These are phyloP conservation scores for Nesometra sesokonis DNA, from an alignment of 35 echinoderm and acorn worm species.

Conservation along the genomic window DNA sequence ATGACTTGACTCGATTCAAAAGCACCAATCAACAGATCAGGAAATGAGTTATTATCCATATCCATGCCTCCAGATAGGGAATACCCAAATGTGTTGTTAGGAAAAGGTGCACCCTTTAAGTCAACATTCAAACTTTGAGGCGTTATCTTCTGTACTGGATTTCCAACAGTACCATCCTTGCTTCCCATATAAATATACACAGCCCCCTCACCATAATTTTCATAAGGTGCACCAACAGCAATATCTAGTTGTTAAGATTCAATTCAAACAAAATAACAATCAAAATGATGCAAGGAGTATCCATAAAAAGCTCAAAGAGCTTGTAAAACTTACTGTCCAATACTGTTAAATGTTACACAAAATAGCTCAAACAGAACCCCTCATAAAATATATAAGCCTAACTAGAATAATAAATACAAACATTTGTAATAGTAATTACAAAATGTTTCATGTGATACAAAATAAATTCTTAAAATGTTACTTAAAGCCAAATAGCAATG, in stretches of 20 bases:
- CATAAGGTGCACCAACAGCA: conserved; percentile 90
- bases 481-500: too few species aligned
- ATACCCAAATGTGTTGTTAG: conserved; percentile 74
- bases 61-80: conserved; percentile 75
- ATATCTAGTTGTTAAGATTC: conserved; percentile 33
- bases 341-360: too few species aligned
- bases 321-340: too few species aligned
- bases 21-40: conserved; percentile 62
- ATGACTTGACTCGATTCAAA: conserved; percentile 55
- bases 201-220: conserved; percentile 79
- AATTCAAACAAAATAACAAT: too few species aligned
- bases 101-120: conserved; percentile 21
- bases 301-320: too few species aligned
- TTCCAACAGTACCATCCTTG: conserved; percentile 26
- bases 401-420: too few species aligned
- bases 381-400: too few species aligned
- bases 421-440: too few species aligned
- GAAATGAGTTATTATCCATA: conserved; percentile 70
- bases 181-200: conserved; percentile 82
- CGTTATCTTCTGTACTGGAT: conserved; percentile 74
- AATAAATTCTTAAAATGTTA: too few species aligned
- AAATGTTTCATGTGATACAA: too few species aligned
- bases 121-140: conserved; percentile 36
- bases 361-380: too few species aligned
- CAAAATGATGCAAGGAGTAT: too few species aligned